phyloP scores from a whole-genome alignment of 2,888 invertebrate species.

The Argyresthia goedartella region DNA sequence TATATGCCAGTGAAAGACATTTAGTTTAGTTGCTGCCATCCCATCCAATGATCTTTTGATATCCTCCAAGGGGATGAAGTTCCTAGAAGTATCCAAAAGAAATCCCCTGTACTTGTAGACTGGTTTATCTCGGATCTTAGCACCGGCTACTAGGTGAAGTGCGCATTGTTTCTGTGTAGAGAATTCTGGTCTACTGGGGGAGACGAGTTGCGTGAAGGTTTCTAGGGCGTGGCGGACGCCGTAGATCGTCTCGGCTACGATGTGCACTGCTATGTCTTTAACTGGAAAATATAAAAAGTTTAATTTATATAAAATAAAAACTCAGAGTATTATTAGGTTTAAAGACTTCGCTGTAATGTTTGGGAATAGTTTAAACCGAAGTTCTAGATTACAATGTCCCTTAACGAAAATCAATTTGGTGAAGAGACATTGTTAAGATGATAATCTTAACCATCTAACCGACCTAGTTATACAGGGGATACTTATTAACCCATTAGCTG shows the following conservation, averaged over 20 bases:
- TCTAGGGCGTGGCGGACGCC: conserved; percentile 84
- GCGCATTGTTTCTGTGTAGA: conserved; percentile 43
- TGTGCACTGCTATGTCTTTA: conserved; percentile 43
- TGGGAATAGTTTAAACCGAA: too few relatives aligned
- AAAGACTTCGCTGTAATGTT: too few relatives aligned
- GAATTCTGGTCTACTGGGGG: conserved; percentile 33
- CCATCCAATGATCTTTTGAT: conserved; percentile 83
- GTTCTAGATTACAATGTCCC: too few relatives aligned
- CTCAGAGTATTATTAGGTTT: too few relatives aligned
- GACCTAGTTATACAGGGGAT: too few relatives aligned
- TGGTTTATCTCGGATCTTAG: conserved; percentile 82
- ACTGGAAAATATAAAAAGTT: conserved; percentile 4
- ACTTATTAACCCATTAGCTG: too few relatives aligned
- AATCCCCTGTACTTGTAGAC: conserved; percentile 88
- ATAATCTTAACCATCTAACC: too few relatives aligned
- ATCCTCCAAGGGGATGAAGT: conserved; percentile 81
- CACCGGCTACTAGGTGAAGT: conserved; percentile 73
- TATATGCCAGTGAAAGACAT: conserved; percentile 94
- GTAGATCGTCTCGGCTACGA: conserved; percentile 74
- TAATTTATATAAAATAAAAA: too few relatives aligned
- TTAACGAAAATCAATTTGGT: too few relatives aligned
- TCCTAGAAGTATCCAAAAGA: conserved; percentile 89
- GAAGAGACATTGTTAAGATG: too few relatives aligned
- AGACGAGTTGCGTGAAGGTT: conserved; percentile 78
- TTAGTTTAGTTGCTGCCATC: conserved; percentile 90